Conservation (phyloP, 2,888 invertebrate genomes). For the Elegia similella region DNA sequence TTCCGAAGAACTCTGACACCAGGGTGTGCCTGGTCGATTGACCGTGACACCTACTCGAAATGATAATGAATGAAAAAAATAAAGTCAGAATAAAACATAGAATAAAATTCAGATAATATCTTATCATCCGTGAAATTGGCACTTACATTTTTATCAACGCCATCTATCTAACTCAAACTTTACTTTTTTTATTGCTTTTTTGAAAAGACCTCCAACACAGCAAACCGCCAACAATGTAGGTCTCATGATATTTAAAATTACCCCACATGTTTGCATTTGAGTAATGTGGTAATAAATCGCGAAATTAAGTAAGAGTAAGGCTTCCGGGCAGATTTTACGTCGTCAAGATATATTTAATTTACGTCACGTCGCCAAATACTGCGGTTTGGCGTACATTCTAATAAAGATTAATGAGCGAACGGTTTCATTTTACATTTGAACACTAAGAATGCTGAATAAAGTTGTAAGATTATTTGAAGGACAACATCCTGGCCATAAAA, state of each 20-base stretch:
- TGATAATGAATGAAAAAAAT: no score
- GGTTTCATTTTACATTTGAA: not conserved
- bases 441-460: not conserved
- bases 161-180: no score
- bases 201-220: not conserved
- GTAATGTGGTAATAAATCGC: slow-evolving; percentile 9
- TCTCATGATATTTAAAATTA: slow-evolving; percentile 8
- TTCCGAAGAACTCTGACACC: no score
- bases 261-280: slow-evolving; percentile 4
- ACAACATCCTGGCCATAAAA: no score
- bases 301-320: slow-evolving; percentile 6
- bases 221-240: not conserved
- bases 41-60: no score
- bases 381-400: not conserved
- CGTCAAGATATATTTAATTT: not conserved
- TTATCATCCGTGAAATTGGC: no score
- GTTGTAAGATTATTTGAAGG: no score
- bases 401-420: not conserved
- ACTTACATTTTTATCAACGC: no score
- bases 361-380: not conserved
- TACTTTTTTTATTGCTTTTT: no score
- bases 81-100: no score
- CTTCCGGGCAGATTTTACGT: not conserved
- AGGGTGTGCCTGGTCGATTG: no score
- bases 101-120: no score